Conservation (phyloP, 2,113 vertebrate genomes). For the Zeus faber region DNA sequence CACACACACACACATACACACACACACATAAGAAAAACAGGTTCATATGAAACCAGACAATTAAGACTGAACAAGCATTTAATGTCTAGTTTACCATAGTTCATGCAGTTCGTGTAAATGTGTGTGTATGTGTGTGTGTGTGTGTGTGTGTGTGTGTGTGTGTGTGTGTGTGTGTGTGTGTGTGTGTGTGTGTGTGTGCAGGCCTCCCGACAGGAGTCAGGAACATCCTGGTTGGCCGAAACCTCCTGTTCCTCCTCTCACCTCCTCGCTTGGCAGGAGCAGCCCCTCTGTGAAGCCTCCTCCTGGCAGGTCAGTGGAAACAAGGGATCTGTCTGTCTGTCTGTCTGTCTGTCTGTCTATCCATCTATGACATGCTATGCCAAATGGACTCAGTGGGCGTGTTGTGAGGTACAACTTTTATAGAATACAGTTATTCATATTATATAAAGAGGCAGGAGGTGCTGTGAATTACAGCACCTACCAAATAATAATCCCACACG, state of each 20-base stretch:
- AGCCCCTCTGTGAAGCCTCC: too few species aligned
- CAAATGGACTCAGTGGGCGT: too few species aligned
- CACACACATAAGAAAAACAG: background rate
- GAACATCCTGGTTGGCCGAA: constrained; percentile 66
- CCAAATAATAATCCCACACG: too few species aligned
- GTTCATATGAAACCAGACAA: background rate
- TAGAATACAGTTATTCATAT: too few species aligned
- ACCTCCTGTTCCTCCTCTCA: constrained; percentile 65
- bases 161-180: background rate
- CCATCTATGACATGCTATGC: too few species aligned
- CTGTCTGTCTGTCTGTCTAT: too few species aligned
- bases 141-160: background rate
- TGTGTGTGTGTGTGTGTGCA: constrained; percentile 1
- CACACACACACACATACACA: background rate
- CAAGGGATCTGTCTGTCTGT: too few species aligned
- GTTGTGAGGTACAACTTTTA: too few species aligned
- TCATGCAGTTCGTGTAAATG: background rate
- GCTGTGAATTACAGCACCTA: too few species aligned
- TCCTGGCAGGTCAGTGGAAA: too few species aligned
- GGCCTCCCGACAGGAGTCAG: constrained; percentile 17
- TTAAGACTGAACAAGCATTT: background rate
- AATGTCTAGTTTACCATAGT: background rate
- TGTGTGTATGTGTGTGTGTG: background rate
- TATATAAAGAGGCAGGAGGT: too few species aligned
- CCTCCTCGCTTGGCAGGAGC: constrained; percentile 53